These are phyloP conservation scores for Cheumatopsyche charites DNA, from an alignment of 1,140 invertebrate species.

Conservation along the genomic window DNA sequence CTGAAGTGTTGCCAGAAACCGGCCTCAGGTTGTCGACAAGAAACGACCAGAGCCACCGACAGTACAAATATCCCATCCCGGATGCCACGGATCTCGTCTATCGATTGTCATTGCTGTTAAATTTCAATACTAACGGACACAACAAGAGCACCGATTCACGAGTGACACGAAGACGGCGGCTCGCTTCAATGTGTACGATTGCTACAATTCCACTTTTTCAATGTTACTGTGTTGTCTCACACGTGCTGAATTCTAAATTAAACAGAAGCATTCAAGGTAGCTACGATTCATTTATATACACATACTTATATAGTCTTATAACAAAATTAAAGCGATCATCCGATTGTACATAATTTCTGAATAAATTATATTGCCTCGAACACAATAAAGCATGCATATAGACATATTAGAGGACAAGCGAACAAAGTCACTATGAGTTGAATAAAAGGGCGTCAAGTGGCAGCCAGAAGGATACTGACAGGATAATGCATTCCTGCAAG, in stretches of 20 bases:
- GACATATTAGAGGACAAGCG: slow-evolving; percentile 40
- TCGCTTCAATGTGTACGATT: too few relatives aligned
- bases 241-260: too few relatives aligned
- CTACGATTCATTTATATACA: too few relatives aligned
- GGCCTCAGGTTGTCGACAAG: slow-evolving; percentile 21
- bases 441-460: slow-evolving; percentile 40
- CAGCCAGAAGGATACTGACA: slow-evolving; percentile 40
- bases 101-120: slow-evolving; percentile 18
- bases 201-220: too few relatives aligned
- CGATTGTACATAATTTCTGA: too few relatives aligned
- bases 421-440: slow-evolving; percentile 40
- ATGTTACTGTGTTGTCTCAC: too few relatives aligned
- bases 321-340: too few relatives aligned
- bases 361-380: too few relatives aligned
- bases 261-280: too few relatives aligned
- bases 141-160: not conserved
- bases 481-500: slow-evolving; percentile 43
- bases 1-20: slow-evolving; percentile 34
- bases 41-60: not conserved
- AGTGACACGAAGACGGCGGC: too few relatives aligned
- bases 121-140: slow-evolving; percentile 20
- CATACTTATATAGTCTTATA: too few relatives aligned
- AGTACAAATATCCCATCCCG: slow-evolving; percentile 26
- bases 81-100: slow-evolving; percentile 11
- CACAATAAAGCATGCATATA: too few relatives aligned